Percentiles rank a stretch among this genome's conserved stretches.
These are phyloP conservation scores for Leptatherina wallacei DNA, from an alignment of 2,797 vertebrate species.

Conservation along the genomic window DNA sequence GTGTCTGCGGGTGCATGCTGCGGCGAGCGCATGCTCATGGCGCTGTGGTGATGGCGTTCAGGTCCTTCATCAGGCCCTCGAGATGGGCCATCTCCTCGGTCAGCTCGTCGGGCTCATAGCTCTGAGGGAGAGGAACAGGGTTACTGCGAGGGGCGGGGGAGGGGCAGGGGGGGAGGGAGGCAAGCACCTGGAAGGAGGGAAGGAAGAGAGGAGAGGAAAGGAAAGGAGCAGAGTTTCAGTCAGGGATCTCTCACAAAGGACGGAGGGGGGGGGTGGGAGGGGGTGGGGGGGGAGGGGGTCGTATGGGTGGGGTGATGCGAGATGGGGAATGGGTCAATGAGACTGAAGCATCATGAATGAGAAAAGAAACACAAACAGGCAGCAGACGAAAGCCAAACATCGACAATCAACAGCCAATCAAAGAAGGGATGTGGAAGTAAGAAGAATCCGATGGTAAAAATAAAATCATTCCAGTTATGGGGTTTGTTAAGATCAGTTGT, in stretches of 20 bases:
- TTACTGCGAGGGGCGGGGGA: conserved; percentile 76
- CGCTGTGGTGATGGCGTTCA: conserved; percentile 98
- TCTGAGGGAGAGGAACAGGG: conserved; percentile 87
- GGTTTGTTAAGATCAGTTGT: conserved; percentile 47
- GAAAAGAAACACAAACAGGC: conserved; percentile 30
- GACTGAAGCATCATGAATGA: conserved; percentile 46
- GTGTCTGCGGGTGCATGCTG: conserved; percentile 24
- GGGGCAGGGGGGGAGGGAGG: conserved; percentile 67
- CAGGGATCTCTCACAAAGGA: conserved; percentile 67
- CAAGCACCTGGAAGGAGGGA: conserved; percentile 74
- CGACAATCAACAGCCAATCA: conserved; percentile 36
- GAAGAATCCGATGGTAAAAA: conserved; percentile 24
- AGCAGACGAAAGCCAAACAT: not conserved
- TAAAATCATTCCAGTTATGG: conserved; percentile 61
- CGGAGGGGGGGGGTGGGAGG: too few relatives aligned
- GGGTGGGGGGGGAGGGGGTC: conserved; percentile 48
- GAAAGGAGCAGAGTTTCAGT: conserved; percentile 72
- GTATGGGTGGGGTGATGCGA: conserved; percentile 63
- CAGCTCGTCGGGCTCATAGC: conserved; percentile 96
- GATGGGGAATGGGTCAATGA: conserved; percentile 61
- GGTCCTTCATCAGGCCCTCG: conserved; percentile 99
- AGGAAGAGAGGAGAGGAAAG: conserved; percentile 34
- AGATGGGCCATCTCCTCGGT: conserved; percentile 99
- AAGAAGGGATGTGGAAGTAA: not conserved
- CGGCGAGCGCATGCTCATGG: conserved; percentile 80